Base-by-base conservation (phyloP, 2,113 vertebrate genomes). In the Calidris pygmaea region DNA sequence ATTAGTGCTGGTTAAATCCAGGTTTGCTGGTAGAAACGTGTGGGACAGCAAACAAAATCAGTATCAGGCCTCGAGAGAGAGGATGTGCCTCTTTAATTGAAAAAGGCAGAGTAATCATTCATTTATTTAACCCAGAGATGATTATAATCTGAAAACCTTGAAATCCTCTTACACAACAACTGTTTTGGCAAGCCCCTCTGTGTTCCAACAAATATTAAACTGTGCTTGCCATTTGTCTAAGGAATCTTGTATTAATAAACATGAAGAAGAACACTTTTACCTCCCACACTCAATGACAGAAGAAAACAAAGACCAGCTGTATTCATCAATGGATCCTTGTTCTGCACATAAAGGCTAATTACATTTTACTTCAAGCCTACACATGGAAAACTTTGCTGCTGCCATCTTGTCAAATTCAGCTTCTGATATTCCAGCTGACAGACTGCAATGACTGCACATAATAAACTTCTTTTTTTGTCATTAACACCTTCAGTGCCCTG, bases 251-350 rank as follows among this genome's bases (percentile, higher is more conserved):
- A 98, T 98, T 98, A 98, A 98, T 98, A 98, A 98, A 98, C 98
- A 98, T 98, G 98, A 98, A 98, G 98, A 98, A 96, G 98, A 98
- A 97, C 98, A 98, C 98, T 98, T 97, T 97, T 98, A 98, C 98
- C 98, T 98, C 98, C 98, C 98, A 98, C 98, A 98, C 97, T 97
- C 97, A 97, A 97, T 91, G 98, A 98, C 97, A 97, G 98, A 97
- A 95, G 98, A 95, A 98, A 98, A 98, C 98, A 98, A 98, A 98
- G 98, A 96, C 97, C 98, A 98, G 98, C 98, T 99, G 98, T 99
- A 98, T 97, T 98, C 98, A 98, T 99, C 98, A 98, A 99, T 98
- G 98, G 98, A 98, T 97, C 98, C 98, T 99, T 98, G 98, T 99
- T 99, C 98, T 96, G 97, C 97, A 96, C 98, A 98, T 97, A 98